A percentile compares a stretch with the other conserved stretches of the same genome.
phyloP scores from a whole-genome alignment of 2,888 invertebrate species.

The Oscheius sp. region DNA sequence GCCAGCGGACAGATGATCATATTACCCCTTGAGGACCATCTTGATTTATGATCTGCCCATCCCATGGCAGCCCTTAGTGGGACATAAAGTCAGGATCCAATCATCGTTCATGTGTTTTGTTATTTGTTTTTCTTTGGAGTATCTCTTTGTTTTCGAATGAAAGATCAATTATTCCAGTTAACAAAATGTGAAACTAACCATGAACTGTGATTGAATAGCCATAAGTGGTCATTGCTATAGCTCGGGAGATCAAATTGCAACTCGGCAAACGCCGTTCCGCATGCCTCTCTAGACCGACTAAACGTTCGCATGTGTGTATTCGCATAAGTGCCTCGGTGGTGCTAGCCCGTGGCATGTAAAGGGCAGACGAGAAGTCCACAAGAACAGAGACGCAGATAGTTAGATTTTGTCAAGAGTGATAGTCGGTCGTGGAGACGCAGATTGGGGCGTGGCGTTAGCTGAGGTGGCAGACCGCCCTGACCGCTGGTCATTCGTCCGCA shows the following conservation, averaged over 20 bases:
- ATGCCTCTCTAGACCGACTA: constrained; percentile 2
- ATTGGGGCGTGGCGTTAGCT: constrained; percentile 7
- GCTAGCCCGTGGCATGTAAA: constrained; percentile 32
- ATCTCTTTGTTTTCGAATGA: neutral
- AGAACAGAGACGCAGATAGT: constrained; percentile 23
- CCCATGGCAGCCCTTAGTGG: no score
- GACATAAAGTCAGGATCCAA: neutral
- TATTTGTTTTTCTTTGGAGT: neutral
- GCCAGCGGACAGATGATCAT: constrained; percentile 2
- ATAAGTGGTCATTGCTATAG: neutral
- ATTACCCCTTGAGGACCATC: neutral
- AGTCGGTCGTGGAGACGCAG: constrained; percentile 17
- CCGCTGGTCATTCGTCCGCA: constrained; percentile 31
- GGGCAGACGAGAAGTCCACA: constrained; percentile 24
- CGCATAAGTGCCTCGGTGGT: constrained; percentile 30
- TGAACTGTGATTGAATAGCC: neutral
- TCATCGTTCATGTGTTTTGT: neutral
- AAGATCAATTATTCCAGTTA: neutral
- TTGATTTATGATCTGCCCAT: no score
- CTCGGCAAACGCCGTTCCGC: constrained; percentile 1
- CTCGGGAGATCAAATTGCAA: constrained; percentile 1
- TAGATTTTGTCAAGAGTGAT: constrained; percentile 19
- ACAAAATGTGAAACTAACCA: neutral
- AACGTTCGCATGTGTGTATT: constrained; percentile 27
- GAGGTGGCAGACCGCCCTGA: constrained; percentile 28